Conservation (phyloP, 2,797 vertebrate genomes). For the Lateolabrax maculatus region DNA sequence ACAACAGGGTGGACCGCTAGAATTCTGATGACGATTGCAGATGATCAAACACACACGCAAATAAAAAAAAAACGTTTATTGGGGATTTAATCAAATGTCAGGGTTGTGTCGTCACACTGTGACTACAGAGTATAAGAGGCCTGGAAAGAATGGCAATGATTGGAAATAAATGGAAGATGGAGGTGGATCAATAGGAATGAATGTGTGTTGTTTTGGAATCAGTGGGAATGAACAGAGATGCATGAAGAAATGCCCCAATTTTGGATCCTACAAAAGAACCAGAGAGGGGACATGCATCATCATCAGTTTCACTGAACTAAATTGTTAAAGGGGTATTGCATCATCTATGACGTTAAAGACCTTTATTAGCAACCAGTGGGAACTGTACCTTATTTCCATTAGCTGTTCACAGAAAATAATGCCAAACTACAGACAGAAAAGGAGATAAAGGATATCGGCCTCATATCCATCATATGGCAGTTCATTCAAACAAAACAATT, state of each 20-base stretch:
- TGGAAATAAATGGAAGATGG: slow-evolving; percentile 23
- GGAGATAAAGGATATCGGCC: too few relatives aligned
- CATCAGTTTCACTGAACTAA: background rate
- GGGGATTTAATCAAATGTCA: slow-evolving; percentile 69
- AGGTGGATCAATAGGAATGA: slow-evolving; percentile 42
- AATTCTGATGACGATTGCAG: slow-evolving; percentile 65
- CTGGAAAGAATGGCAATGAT: slow-evolving; percentile 34
- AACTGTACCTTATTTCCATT: background rate
- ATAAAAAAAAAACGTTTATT: slow-evolving; percentile 42
- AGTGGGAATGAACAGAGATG: slow-evolving; percentile 21
- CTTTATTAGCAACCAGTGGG: background rate
- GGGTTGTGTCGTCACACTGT: background rate
- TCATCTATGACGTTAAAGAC: background rate
- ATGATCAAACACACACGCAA: slow-evolving; percentile 8
- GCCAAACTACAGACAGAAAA: background rate
- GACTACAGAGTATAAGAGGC: slow-evolving; percentile 23
- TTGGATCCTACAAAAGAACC: background rate
- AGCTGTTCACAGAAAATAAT: background rate
- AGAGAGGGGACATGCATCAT: background rate
- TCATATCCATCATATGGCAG: too few relatives aligned
- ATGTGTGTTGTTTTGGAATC: slow-evolving; percentile 19
- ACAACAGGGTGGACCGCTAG: slow-evolving; percentile 31
- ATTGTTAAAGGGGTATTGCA: background rate
- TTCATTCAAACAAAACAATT: too few relatives aligned
- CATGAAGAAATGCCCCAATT: background rate